Evolutionary conservation across 2,888 invertebrate species (phyloP).

Genomic region (Steinernema hermaphroditum): DNA sequence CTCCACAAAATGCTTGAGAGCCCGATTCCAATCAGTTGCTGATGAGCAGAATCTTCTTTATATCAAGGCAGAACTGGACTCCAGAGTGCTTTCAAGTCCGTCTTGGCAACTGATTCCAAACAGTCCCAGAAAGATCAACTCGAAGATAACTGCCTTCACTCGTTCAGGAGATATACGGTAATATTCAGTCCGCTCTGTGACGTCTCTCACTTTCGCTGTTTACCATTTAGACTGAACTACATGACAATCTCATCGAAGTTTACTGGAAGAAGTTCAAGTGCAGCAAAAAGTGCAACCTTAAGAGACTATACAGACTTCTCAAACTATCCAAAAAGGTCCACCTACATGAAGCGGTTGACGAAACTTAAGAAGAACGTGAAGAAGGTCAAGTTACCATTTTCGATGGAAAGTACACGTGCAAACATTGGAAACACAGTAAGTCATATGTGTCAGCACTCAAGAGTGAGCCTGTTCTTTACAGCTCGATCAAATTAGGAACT

Average conservation of each 20-base stretch:
- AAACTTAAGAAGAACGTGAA: constrained; percentile 15
- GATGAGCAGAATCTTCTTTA: constrained; percentile 20
- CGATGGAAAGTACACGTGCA: background rate
- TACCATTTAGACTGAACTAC: constrained; percentile 29
- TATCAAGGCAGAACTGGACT: constrained; percentile 20
- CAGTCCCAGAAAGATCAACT: background rate
- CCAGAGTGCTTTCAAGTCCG: constrained; percentile 27
- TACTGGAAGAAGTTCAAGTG: background rate
- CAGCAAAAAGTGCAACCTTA: background rate
- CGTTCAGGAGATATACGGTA: constrained; percentile 30
- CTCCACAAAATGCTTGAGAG: constrained; percentile 19
- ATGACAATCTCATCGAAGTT: constrained; percentile 13
- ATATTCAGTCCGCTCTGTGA: background rate
- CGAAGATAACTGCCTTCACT: constrained; percentile 27
- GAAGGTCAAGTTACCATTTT: constrained; percentile 23
- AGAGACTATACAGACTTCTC: background rate
- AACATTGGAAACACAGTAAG: constrained; percentile 5
- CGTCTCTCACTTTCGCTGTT: background rate
- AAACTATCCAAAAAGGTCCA: background rate
- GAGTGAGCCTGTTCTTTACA: background rate
- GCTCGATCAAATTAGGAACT: constrained; percentile 12
- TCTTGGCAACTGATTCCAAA: constrained; percentile 32
- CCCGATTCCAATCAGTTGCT: constrained; percentile 5
- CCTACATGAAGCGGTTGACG: background rate
- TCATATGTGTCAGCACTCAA: background rate